Evolutionary conservation across 1,140 invertebrate genomes (phyloP).

Genomic region (Melitaea cinxia): DNA sequence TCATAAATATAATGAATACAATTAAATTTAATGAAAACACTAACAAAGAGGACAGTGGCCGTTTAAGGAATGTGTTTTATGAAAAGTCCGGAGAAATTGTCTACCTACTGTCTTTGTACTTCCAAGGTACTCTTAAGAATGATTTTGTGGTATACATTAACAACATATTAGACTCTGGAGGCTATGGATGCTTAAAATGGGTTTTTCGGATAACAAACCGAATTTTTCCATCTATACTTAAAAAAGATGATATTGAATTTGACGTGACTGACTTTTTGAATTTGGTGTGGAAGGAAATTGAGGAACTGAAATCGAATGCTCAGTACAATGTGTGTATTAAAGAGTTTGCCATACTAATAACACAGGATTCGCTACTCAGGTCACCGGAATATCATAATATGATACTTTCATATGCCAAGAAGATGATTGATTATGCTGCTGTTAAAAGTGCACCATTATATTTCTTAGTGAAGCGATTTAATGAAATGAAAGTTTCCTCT

Average conservation of each 20-base stretch:
- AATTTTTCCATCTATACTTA: conserved; percentile 43
- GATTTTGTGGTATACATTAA: conserved; percentile 49
- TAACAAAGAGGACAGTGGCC: conserved; percentile 50
- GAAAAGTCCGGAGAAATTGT: conserved; percentile 59
- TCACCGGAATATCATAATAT: conserved; percentile 54
- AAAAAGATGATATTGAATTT: conserved; percentile 42
- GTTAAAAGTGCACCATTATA: conserved; percentile 58
- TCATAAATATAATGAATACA: conserved; percentile 21
- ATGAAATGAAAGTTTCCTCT: conserved; percentile 40
- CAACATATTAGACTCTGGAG: conserved; percentile 58
- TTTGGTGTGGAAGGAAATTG: conserved; percentile 67
- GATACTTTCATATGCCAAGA: conserved; percentile 55
- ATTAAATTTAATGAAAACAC: conserved; percentile 31
- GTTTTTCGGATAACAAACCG: conserved; percentile 59
- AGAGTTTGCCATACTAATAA: conserved; percentile 61
- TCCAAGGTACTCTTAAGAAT: conserved; percentile 16
- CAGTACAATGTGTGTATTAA: conserved; percentile 63
- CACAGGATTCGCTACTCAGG: conserved; percentile 51
- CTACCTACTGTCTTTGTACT: conserved; percentile 34
- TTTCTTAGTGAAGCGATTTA: conserved; percentile 55
- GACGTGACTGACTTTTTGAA: conserved; percentile 53
- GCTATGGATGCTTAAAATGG: conserved; percentile 67
- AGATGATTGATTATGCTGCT: conserved; percentile 60
- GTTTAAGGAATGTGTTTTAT: conserved; percentile 59
- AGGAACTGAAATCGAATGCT: conserved; percentile 66